phyloP scores from a whole-genome alignment of 2,797 vertebrate genomes.

The Avahi laniger region DNA sequence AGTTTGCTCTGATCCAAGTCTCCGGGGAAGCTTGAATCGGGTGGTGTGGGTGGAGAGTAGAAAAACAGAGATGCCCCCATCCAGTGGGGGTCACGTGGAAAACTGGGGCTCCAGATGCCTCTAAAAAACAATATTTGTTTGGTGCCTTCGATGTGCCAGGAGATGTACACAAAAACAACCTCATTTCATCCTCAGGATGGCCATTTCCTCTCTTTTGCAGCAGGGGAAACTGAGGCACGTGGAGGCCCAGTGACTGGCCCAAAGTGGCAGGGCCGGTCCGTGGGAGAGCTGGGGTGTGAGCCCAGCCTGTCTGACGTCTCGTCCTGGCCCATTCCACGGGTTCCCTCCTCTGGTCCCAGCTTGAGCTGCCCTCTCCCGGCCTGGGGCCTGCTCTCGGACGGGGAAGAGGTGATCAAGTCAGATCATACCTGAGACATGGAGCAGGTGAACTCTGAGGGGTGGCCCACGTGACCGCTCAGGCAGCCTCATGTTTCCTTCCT shows the following conservation, averaged over 20 bases:
- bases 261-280: not conserved
- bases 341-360: no score
- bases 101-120: not conserved
- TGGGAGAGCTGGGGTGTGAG: not conserved
- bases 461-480: not conserved
- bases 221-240: not conserved
- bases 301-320: not conserved
- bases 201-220: not conserved
- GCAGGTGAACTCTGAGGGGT: not conserved
- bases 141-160: not conserved
- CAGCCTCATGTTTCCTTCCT: accelerated
- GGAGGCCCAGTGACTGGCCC: no score
- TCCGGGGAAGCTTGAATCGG: constrained; percentile 17
- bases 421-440: not conserved
- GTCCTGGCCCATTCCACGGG: accelerated
- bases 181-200: accelerated
- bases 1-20: constrained; percentile 11
- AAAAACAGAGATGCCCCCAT: not conserved
- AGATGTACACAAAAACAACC: not conserved
- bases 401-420: not conserved
- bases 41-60: not conserved
- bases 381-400: no score
- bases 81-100: accelerated
- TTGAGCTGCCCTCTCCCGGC: not conserved
- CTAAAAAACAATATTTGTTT: not conserved